Conservation (phyloP, 1,140 invertebrate species). For the Musca vetustissima region DNA sequence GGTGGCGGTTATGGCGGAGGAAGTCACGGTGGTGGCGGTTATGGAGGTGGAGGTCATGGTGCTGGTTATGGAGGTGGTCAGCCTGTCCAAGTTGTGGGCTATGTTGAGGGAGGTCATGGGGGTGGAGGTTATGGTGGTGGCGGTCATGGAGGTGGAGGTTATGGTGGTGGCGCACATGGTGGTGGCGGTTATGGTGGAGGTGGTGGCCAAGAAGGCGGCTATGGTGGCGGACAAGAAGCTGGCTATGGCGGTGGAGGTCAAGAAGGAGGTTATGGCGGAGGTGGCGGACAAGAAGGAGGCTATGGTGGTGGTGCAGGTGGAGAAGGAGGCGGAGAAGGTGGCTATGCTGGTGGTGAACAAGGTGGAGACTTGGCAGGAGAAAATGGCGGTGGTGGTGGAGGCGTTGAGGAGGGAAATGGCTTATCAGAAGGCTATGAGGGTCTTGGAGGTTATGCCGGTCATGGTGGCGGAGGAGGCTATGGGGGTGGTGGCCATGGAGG, state of each 20-base stretch:
- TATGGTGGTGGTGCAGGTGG: constrained; percentile 55
- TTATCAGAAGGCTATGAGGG: neutral
- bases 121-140: constrained; percentile 1
- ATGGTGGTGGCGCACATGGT: neutral
- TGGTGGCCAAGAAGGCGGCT: neutral
- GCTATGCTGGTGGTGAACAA: neutral
- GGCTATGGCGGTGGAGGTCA: constrained; percentile 11
- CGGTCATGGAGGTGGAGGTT: neutral
- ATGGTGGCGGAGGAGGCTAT: constrained; percentile 16
- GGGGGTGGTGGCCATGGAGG: constrained; percentile 24
- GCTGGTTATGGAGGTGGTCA: neutral
- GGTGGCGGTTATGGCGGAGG: neutral
- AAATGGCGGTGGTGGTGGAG: neutral
- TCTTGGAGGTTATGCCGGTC: neutral
- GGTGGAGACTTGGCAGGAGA: neutral
- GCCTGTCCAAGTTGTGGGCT: neutral
- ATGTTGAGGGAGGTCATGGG: neutral
- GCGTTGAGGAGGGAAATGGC: neutral
- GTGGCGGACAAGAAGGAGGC: constrained; percentile 31
- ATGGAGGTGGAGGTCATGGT: neutral
- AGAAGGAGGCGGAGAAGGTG: constrained; percentile 68
- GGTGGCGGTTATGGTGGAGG: constrained; percentile 6
- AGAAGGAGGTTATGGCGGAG: constrained; percentile 1
- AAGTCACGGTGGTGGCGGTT: neutral
- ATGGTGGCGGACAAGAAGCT: constrained; percentile 1